Conservation (phyloP, 2,113 vertebrate species). For the Macrotus californicus region DNA sequence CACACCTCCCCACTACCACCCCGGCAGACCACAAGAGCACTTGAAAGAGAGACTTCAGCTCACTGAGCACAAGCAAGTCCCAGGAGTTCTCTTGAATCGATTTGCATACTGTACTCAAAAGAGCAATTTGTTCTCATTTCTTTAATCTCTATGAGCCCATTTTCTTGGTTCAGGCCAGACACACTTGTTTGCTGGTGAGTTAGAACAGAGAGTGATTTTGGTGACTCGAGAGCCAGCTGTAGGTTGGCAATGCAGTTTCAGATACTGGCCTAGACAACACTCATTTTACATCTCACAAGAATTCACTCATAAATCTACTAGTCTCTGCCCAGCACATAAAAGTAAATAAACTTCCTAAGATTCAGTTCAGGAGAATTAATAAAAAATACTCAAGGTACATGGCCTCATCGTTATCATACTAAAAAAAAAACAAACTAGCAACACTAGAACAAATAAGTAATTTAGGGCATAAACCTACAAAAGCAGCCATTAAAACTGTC, state of each 20-base stretch:
- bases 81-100: background rate
- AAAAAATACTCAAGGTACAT: background rate
- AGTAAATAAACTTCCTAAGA: background rate
- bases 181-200: background rate
- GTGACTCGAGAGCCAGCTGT: background rate
- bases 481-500: background rate
- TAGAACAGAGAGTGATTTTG: background rate
- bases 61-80: background rate
- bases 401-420: background rate
- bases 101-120: background rate
- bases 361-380: background rate
- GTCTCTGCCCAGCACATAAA: background rate
- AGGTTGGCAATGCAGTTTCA: background rate
- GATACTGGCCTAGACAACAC: background rate
- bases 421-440: background rate
- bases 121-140: background rate
- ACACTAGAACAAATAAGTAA: background rate
- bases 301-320: background rate
- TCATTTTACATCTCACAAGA: background rate
- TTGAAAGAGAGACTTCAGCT: background rate
- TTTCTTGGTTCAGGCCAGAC: background rate
- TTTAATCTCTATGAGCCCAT: background rate
- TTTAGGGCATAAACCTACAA: background rate
- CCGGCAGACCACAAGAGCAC: background rate
- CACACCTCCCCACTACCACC: background rate